phyloP scores from a whole-genome alignment of 2,797 vertebrate species.

The Malurus splendens region DNA sequence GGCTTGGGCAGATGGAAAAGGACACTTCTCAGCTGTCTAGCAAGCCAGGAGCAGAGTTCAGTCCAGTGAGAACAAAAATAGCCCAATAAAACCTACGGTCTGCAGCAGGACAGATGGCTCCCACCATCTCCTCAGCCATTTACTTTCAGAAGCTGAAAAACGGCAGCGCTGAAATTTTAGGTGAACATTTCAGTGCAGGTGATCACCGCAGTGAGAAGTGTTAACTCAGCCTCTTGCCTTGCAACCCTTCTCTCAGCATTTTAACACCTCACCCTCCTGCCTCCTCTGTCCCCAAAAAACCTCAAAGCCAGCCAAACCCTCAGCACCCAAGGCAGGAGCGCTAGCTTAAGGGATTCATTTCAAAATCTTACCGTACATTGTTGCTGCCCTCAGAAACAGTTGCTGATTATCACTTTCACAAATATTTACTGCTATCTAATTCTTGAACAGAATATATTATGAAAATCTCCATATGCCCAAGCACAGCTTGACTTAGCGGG shows the following conservation, averaged over 20 bases:
- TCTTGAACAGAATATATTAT: conserved; percentile 7
- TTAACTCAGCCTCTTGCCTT: background rate
- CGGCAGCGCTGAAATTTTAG: background rate
- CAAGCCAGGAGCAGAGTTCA: background rate
- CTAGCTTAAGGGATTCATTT: background rate
- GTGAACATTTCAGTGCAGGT: conserved; percentile 5
- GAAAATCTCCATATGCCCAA: conserved; percentile 8
- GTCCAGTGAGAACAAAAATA: conserved; percentile 27
- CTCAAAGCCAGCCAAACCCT: background rate
- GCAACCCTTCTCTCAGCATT: background rate
- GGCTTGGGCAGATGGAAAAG: conserved; percentile 20
- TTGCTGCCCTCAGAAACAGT: background rate
- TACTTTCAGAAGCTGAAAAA: conserved; percentile 33
- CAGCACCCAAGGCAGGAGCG: background rate
- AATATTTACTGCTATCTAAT: conserved; percentile 44
- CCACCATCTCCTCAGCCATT: conserved; percentile 13
- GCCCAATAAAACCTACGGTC: conserved; percentile 4
- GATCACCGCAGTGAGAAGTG: background rate
- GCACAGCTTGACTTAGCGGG: background rate
- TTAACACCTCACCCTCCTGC: background rate
- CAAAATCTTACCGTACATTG: background rate
- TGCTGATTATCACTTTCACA: background rate
- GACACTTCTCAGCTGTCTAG: conserved; percentile 1
- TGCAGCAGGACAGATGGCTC: conserved; percentile 24
- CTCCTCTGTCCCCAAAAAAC: background rate